Percentiles rank a stretch among this genome's conserved stretches.
These are phyloP conservation scores for Nesometra sesokonis DNA, from an alignment of 35 echinoderm and acorn worm species.

Conservation along the genomic window DNA sequence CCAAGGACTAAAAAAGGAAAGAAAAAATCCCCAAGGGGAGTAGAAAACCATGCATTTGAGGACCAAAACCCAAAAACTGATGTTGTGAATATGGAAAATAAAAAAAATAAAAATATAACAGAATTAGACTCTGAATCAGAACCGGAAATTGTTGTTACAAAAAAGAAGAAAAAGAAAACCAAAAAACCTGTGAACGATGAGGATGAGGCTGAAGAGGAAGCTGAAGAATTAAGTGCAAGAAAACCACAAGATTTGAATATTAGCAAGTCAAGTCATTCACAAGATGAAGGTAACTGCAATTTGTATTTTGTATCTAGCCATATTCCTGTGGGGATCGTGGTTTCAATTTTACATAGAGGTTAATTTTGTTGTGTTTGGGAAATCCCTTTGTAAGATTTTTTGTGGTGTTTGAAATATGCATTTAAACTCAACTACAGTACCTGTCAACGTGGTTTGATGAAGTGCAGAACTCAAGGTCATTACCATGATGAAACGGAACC, in stretches of 20 bases:
- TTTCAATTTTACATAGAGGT: too few relatives aligned
- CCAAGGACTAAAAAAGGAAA: constrained; percentile 1
- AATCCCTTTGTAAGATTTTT: too few relatives aligned
- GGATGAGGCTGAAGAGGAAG: background rate
- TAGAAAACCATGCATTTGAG: background rate
- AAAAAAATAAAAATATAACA: background rate
- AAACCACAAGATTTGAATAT: background rate
- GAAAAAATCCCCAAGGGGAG: background rate
- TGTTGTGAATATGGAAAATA: constrained; percentile 23
- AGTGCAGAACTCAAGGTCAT: too few relatives aligned
- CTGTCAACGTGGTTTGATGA: too few relatives aligned
- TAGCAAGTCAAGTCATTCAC: background rate
- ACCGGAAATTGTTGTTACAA: background rate
- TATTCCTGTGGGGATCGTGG: too few relatives aligned
- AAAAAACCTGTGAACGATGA: background rate
- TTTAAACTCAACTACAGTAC: too few relatives aligned
- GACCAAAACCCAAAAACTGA: background rate
- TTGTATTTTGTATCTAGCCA: background rate
- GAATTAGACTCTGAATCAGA: background rate
- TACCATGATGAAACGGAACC: too few relatives aligned
- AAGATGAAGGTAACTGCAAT: background rate
- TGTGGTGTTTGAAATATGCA: too few relatives aligned
- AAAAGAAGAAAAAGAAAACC: constrained; percentile 34
- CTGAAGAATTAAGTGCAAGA: background rate
- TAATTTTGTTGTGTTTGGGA: too few relatives aligned